Evolutionary conservation across 2,113 vertebrate genomes (phyloP), one percentile per base, ranked within the genome.

Genomic region (Phyllostomus discolor): DNA sequence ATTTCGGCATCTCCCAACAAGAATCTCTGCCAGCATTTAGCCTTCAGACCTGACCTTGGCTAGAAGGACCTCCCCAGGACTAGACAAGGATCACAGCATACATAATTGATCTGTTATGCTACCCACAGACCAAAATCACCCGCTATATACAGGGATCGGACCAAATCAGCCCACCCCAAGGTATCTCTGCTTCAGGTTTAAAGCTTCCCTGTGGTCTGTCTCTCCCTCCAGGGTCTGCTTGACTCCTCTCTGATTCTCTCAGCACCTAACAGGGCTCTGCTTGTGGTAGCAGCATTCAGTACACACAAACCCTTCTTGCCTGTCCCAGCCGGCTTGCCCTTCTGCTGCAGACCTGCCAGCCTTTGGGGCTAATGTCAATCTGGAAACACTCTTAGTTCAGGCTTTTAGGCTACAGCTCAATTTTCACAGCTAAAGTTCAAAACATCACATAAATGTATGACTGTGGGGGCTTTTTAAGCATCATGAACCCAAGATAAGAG

Each of bases 361-460:
- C 70, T 59, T 2, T 12, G 33, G 31, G 48, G 14, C 24, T 43
- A 31, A 4, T 85, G 59, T 88, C 88, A 78, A 75, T 48, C 73
- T 87, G 54, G 86, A 38, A 91, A 82, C 19, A 92, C 67, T 96
- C 95, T 80, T 28, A 35, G 76, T 75, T 72, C 93, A 69, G 87
- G 91, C 73, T 97, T 92, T 97, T 88, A 95, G 94, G 67, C 72
- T 90, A 92, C 33, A 59, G 92, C 86, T 95, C 89, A 86, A 96
- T 84, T 95, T 94, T 97, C 92, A 95, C 69, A 95, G 79, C 89
- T 87, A 79, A 64, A 89, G 82, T 79, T 95, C 91, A 95, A 94
- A 97, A 91, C 91, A 96, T 96, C 96, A 97, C 93, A 76, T 96
- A 97, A 97, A 97, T 67, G 43, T 83, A 93, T 91, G 38, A 52